These are phyloP conservation scores for Synergus gifuensis DNA, from an alignment of 2,888 invertebrate species.

Conservation along the genomic window DNA sequence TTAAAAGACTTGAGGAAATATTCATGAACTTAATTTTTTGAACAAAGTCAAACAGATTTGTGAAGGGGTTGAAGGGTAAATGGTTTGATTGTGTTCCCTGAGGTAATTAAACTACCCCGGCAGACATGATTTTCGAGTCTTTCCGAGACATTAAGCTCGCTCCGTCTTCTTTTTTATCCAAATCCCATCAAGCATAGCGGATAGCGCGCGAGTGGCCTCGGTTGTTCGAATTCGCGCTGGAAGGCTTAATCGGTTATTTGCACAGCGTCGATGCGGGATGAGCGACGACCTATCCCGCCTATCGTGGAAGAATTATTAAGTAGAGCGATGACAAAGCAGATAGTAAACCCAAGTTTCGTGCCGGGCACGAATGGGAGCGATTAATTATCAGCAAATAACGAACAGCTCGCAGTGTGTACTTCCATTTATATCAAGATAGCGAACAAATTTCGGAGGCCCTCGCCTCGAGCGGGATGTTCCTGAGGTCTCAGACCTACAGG, in stretches of 20 bases:
- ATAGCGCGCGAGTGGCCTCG: constrained; percentile 29
- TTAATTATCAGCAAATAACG: constrained; percentile 70
- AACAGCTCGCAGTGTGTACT: constrained; percentile 43
- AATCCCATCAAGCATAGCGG: constrained; percentile 38
- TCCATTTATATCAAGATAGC: constrained; percentile 45
- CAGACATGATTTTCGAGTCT: constrained; percentile 29
- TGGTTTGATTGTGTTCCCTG: constrained; percentile 22
- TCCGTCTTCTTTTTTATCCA: constrained; percentile 18
- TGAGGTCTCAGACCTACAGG: background rate
- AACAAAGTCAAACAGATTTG: constrained; percentile 28
- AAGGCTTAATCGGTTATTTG: constrained; percentile 66
- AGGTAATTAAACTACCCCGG: constrained; percentile 28
- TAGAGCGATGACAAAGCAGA: constrained; percentile 72
- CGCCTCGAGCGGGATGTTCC: too few species aligned
- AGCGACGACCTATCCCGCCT: constrained; percentile 56
- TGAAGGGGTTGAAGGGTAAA: background rate
- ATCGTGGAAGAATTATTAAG: constrained; percentile 66
- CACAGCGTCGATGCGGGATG: constrained; percentile 63
- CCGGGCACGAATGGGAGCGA: constrained; percentile 60
- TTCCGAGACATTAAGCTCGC: constrained; percentile 27
- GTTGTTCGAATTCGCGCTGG: constrained; percentile 37
- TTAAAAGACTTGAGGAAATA: constrained; percentile 12
- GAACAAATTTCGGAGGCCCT: constrained; percentile 7
- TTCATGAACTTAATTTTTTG: background rate
- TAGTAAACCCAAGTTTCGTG: constrained; percentile 56